Conservation (phyloP, 2,888 invertebrate genomes). For the Cistogaster globosa region DNA sequence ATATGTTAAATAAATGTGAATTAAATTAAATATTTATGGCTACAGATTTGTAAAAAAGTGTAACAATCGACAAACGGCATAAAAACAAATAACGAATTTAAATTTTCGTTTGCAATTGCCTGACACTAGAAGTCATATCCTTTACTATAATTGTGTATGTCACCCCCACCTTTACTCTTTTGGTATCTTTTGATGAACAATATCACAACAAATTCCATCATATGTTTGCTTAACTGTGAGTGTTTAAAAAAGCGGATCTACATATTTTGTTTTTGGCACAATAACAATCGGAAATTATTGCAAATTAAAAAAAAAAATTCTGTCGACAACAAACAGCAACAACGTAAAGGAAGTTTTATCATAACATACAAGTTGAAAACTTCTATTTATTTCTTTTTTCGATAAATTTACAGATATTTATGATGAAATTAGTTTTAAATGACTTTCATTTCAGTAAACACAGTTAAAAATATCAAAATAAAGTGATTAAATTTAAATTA, state of each 20-base stretch:
- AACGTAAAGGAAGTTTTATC: neutral
- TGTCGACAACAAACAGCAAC: slow-evolving; percentile 6
- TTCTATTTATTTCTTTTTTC: slow-evolving; percentile 7
- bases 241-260: slow-evolving; percentile 37
- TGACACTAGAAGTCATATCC: slow-evolving; percentile 11
- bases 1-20: too few relatives aligned
- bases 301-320: slow-evolving; percentile 39
- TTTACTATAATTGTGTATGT: neutral
- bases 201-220: slow-evolving; percentile 7
- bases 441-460: slow-evolving; percentile 37
- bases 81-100: slow-evolving; percentile 46
- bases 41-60: slow-evolving; percentile 8
- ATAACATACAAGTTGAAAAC: slow-evolving; percentile 1
- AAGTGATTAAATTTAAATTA: neutral
- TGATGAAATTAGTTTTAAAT: slow-evolving; percentile 58
- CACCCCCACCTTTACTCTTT: neutral
- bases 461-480: slow-evolving; percentile 23
- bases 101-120: slow-evolving; percentile 61
- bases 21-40: neutral
- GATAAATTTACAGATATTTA: slow-evolving; percentile 20
- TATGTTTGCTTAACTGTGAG: slow-evolving; percentile 6
- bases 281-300: slow-evolving; percentile 66
- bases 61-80: neutral
- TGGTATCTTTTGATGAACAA: slow-evolving; percentile 11
- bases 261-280: slow-evolving; percentile 41